These are phyloP conservation scores for Melanaphis sacchari DNA, from an alignment of 1,140 invertebrate species.

Conservation along the genomic window DNA sequence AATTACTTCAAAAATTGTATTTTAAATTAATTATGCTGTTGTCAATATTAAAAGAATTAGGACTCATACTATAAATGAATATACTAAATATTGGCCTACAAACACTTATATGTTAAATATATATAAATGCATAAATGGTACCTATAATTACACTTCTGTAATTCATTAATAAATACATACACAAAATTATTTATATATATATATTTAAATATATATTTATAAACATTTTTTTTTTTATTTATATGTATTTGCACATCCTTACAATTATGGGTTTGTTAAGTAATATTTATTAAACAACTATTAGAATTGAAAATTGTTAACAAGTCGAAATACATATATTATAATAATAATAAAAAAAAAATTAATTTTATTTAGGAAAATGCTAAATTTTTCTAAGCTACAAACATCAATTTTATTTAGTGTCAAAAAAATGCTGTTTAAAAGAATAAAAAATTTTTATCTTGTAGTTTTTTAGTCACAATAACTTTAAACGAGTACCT, in stretches of 20 bases:
- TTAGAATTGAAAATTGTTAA: slow-evolving; percentile 42
- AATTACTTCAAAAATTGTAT: not conserved
- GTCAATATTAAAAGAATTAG: not conserved
- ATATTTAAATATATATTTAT: slow-evolving; percentile 6
- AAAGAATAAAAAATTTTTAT: not conserved
- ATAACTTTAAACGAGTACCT: not conserved
- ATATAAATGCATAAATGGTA: slow-evolving; percentile 40
- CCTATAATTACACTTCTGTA: slow-evolving; percentile 34
- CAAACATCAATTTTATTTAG: slow-evolving; percentile 13
- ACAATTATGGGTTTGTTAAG: not conserved
- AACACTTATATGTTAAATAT: slow-evolving; percentile 24
- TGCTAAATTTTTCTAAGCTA: not conserved
- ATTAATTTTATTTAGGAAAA: not conserved
- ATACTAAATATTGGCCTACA: slow-evolving; percentile 30
- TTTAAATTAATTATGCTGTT: not conserved
- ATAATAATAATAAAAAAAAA: slow-evolving; percentile 7
- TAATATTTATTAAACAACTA: not conserved
- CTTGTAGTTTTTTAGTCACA: not conserved
- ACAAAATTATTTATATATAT: slow-evolving; percentile 15
- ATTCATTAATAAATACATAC: slow-evolving; percentile 20
- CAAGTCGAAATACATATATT: slow-evolving; percentile 34
- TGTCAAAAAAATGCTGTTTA: not conserved
- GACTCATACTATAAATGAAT: not conserved
- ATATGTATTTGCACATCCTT: not conserved
- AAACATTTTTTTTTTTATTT: slow-evolving; percentile 13